Percentiles rank a stretch among this genome's conserved stretches.
These are phyloP conservation scores for Amiota mariae DNA, from an alignment of 2,888 invertebrate genomes.

Conservation along the genomic window DNA sequence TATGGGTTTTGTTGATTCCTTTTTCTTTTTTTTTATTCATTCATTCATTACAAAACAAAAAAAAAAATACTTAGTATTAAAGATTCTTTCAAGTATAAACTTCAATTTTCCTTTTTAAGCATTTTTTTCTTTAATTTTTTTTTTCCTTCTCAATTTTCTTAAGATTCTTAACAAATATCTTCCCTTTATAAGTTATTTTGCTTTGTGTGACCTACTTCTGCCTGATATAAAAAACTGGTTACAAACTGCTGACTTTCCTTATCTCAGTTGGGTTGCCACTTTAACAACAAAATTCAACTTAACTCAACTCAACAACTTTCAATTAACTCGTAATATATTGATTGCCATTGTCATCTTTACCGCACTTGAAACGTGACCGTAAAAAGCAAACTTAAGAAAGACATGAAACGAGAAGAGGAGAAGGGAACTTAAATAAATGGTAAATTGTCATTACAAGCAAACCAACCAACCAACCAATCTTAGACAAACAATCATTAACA, in stretches of 20 bases:
- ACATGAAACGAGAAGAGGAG: too few relatives aligned
- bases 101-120: too few relatives aligned
- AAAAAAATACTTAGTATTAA: conserved; percentile 25
- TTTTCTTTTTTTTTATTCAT: too few relatives aligned
- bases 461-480: not conserved
- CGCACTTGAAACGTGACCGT: conserved; percentile 24
- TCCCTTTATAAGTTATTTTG: too few relatives aligned
- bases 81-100: conserved; percentile 1
- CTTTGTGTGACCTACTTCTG: too few relatives aligned
- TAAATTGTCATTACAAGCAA: too few relatives aligned
- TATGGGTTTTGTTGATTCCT: not conserved
- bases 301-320: conserved; percentile 52
- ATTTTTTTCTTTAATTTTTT: not conserved
- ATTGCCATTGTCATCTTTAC: conserved; percentile 58
- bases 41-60: not conserved
- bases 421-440: too few relatives aligned
- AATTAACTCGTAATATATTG: conserved; percentile 59
- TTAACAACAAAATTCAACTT: not conserved
- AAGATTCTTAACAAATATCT: too few relatives aligned
- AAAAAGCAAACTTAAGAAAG: not conserved
- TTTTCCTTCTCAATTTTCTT: not conserved
- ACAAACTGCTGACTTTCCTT: too few relatives aligned
- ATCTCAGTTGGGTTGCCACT: not conserved
- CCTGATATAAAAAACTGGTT: too few relatives aligned
- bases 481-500: conserved; percentile 6